phyloP scores from a whole-genome alignment of 2,797 vertebrate genomes.

The Crocidura indochinensis region DNA sequence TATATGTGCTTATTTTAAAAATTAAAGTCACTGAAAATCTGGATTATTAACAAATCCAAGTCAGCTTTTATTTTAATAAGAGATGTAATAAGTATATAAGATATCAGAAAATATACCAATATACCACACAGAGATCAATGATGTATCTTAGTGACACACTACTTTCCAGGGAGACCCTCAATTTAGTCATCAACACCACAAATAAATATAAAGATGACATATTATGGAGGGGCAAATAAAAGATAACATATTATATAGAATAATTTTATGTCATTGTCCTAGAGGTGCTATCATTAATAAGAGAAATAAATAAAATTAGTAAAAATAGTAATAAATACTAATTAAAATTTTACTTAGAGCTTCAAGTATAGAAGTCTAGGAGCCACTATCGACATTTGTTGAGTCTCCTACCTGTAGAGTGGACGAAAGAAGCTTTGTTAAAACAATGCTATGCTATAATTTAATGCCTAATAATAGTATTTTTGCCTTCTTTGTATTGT shows the following conservation, averaged over 20 bases:
- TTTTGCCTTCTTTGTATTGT: background rate
- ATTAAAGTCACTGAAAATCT: constrained; percentile 36
- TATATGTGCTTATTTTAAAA: constrained; percentile 22
- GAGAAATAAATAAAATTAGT: background rate
- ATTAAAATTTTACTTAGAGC: background rate
- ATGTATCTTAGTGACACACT: no score
- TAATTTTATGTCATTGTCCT: background rate
- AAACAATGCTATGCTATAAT: constrained; percentile 18
- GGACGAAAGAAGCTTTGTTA: constrained; percentile 37
- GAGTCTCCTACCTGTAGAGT: background rate
- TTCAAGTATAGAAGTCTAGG: background rate
- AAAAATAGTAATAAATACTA: background rate
- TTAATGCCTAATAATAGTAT: background rate
- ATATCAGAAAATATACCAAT: constrained; percentile 11
- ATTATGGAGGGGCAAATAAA: no score
- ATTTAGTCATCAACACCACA: no score
- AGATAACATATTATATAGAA: background rate
- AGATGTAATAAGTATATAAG: background rate
- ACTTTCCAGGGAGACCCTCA: no score
- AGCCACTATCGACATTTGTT: background rate
- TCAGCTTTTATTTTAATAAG: constrained; percentile 34
- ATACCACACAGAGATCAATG: background rate
- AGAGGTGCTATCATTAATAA: background rate
- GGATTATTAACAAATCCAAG: background rate
- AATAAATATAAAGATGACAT: no score